Percentiles rank a stretch among this genome's conserved stretches.
phyloP scores from a whole-genome alignment of 2,888 invertebrate species.

The Oxystoma pomonae region DNA sequence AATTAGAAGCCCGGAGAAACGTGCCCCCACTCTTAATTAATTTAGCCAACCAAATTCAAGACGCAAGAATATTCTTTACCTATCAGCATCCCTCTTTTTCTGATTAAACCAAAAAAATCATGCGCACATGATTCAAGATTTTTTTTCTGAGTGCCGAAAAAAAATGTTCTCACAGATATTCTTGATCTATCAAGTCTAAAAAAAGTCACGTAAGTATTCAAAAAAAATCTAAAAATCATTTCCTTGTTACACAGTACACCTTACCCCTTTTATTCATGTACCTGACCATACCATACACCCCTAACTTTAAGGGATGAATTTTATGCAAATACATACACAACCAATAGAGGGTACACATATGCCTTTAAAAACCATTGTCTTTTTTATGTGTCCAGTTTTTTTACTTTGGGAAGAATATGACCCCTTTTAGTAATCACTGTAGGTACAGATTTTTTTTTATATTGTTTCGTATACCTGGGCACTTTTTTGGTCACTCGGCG shows the following conservation, averaged over 20 bases:
- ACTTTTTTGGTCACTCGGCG: neutral
- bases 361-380: neutral
- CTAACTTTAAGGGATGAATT: neutral
- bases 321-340: neutral
- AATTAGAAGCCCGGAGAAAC: no score
- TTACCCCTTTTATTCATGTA: neutral
- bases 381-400: neutral
- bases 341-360: neutral
- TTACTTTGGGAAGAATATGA: neutral
- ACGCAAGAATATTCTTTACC: neutral
- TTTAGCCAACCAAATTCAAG: neutral
- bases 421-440: neutral
- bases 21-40: neutral
- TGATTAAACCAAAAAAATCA: neutral
- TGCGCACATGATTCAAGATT: neutral
- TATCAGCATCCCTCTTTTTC: neutral
- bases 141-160: neutral
- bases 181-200: neutral
- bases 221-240: neutral
- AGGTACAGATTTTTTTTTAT: neutral
- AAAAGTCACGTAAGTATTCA: neutral
- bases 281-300: neutral
- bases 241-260: neutral
- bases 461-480: neutral
- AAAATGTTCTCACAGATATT: neutral